Conservation (phyloP, 1,140 invertebrate genomes). For the Sminthurides bifidus region DNA sequence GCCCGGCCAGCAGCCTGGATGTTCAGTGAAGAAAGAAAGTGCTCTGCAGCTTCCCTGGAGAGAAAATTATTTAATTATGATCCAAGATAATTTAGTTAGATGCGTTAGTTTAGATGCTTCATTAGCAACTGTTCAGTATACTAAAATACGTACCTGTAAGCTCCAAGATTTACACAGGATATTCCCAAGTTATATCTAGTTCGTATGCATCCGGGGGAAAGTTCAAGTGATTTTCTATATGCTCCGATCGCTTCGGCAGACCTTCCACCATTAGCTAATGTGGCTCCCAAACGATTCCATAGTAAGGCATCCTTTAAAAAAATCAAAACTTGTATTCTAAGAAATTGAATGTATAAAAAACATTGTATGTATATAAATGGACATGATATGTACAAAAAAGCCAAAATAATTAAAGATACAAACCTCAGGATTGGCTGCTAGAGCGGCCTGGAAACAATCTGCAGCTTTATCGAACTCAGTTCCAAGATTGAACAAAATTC, state of each 20-base stretch:
- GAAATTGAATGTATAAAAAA: not conserved
- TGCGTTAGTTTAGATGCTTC: not conserved
- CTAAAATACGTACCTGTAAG: conserved; percentile 54
- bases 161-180: conserved; percentile 90
- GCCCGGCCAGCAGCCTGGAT: conserved; percentile 71
- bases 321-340: conserved; percentile 11
- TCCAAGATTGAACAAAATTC: conserved; percentile 88
- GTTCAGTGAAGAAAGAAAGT: conserved; percentile 84
- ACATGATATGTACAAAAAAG: not conserved
- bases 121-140: not conserved
- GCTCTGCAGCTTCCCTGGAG: conserved; percentile 79
- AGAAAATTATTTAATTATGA: conserved; percentile 33
- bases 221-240: conserved; percentile 78
- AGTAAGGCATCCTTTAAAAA: conserved; percentile 67
- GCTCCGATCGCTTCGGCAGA: conserved; percentile 93
- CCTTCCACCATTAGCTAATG: conserved; percentile 84
- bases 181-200: conserved; percentile 96
- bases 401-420: not conserved
- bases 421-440: conserved; percentile 67
- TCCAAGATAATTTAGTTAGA: conserved; percentile 7
- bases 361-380: not conserved
- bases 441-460: conserved; percentile 83
- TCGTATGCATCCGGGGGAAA: conserved; percentile 90
- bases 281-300: conserved; percentile 96
- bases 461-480: conserved; percentile 90